Base-by-base conservation (phyloP, 2,113 vertebrate genomes). In the Mixornis gularis region DNA sequence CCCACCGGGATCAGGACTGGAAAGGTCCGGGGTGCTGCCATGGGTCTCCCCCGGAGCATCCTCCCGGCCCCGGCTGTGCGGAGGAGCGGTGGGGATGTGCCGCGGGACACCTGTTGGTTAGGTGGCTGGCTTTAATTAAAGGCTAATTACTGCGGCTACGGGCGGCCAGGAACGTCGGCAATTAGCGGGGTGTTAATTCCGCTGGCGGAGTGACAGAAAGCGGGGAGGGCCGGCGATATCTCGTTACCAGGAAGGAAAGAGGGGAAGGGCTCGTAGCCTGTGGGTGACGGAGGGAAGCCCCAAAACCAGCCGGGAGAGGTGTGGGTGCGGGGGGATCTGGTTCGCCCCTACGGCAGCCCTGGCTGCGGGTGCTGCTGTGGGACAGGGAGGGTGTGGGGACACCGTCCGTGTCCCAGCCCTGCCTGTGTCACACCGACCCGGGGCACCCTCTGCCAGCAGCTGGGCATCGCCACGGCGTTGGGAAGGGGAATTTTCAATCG, bases 241-340 rank as follows among this genome's bases (percentile, higher is more conserved):
- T 32, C 1, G 18, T 32, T 51, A 36, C 3, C 41, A 17, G 60
- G 70, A 49, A 52, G 14, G 65, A 49, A 71, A 2, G 38, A 53
- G 18, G 43, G 40, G 40, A 85, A 68, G 19, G 29, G 53, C 36
- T 12, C 25, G 0, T 3, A 32, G 79, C 32, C 40, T 12, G 52
- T 10, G 79, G 25, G 58, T 51, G 64, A 30, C 21, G 9, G 44
- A 16, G n/a, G 69, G 59, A 64, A 89, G 41, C 72, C 80, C 77
- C 66, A 5, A 12, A 10, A 71, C 13, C 4, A 2, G 55, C 36
- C 8, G 14, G 6, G 29, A 27, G 60, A 19, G 65, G 17, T 19
- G 69, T 30, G 5, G 11, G 0, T 2, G 8, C 0, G 16, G 34
- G 63, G 72, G 5, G 3, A 27, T 51, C 3, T 40, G 2, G 2